Percentiles rank a stretch among this genome's conserved stretches.
Conservation (phyloP, 1,140 invertebrate species). For the Lucilia cuprina region DNA sequence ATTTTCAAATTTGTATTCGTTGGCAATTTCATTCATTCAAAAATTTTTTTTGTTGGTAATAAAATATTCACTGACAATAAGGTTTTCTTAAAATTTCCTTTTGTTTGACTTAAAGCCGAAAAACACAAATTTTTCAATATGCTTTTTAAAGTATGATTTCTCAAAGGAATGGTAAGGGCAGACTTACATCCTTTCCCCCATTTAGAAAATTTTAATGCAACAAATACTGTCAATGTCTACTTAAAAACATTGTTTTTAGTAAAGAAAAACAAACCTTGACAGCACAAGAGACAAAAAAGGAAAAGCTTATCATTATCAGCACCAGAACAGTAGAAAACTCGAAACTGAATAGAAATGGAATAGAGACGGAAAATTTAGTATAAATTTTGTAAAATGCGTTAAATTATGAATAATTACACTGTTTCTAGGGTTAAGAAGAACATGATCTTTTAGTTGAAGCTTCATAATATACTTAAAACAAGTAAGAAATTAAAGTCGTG, state of each 20-base stretch:
- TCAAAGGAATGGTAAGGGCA: not conserved
- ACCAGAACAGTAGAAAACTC: constrained; percentile 9
- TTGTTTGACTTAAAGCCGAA: not conserved
- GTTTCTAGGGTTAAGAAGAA: not conserved
- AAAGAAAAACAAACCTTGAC: not conserved
- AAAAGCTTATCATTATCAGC: constrained; percentile 31
- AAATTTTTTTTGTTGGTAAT: not conserved
- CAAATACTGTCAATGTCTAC: constrained; percentile 22
- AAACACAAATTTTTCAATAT: not conserved
- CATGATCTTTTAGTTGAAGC: too few species aligned
- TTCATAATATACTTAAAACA: too few species aligned
- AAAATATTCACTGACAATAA: not conserved
- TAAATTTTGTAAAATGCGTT: constrained; percentile 11
- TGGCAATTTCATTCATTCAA: not conserved
- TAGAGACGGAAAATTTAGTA: not conserved
- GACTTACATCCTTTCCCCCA: not conserved
- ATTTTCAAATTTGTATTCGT: not conserved
- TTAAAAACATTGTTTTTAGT: constrained; percentile 6
- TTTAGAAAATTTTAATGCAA: not conserved
- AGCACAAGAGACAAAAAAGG: not conserved
- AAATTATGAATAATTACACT: constrained; percentile 22
- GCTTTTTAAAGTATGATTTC: not conserved
- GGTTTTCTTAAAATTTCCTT: not conserved
- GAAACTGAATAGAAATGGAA: not conserved
- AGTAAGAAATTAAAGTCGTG: too few species aligned